Evolutionary conservation across 2,888 invertebrate species (phyloP), one percentile per base, ranked within the genome.

Genomic region (Tuberolachnus salignus): DNA sequence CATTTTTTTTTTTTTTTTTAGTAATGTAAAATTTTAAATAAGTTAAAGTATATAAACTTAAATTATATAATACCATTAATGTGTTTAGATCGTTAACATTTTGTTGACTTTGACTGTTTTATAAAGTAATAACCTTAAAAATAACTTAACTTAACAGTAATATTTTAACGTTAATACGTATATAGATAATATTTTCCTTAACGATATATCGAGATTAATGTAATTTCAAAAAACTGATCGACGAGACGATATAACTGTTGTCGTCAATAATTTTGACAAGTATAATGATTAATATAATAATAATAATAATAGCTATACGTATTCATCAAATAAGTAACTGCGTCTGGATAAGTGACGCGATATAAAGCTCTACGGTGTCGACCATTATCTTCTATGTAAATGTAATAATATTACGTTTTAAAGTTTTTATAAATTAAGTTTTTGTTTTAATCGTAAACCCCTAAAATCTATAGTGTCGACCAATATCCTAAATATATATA

Each of bases 81-180:
- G 53, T 44, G 21, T 26, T 55, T 16, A 8, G 23, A 34, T 67
- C 42, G 42, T 57, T 59, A 49, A 78, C 75, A 78, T 78, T 78
- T 78, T 78, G 67, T 78, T 78, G 75, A 78, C 67, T 78, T 11
- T 34, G 75, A 78, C 75, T 57, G 75, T 69, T 59, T 75, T 78
- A 67, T 59, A 72, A 74, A 80, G 10, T 51, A n/a, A 9, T 49
- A 49, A n/a, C n/a, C n/a, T n/a, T n/a, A n/a, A n/a, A 8, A 72
- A 49, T 23, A 49, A 26, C 34, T 34, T 49, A 55, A 55, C 53
- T 34, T 34, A 34, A 34, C 19, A 8, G 1, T 51, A 55, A 55
- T 55, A 55, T 53, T n/a, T 53, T 21, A 34, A 34, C 6, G 6
- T 4, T 34, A 34, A 64, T 64, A 46, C 1, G 8, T 23, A 61